A percentile compares a stretch with the other conserved stretches of the same genome.
Conservation (phyloP, 2,113 vertebrate species). For the Cavia porcellus region DNA sequence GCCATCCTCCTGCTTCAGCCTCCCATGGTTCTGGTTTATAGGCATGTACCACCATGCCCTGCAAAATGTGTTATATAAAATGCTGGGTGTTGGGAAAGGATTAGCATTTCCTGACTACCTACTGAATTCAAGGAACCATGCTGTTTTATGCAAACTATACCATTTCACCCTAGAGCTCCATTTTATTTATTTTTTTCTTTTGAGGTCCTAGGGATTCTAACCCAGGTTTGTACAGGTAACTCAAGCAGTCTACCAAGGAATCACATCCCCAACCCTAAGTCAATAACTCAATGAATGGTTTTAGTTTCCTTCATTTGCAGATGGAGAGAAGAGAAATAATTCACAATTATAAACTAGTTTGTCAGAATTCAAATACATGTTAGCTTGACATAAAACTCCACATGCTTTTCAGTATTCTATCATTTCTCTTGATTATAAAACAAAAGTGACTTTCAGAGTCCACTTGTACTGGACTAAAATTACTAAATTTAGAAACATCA, state of each 20-base stretch:
- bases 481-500: constrained; percentile 59
- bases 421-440: constrained; percentile 52
- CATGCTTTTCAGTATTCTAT: constrained; percentile 18
- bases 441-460: constrained; percentile 42
- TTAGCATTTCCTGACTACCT: constrained; percentile 32
- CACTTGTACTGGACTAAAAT: constrained; percentile 28
- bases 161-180: not conserved
- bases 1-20: not conserved
- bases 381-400: constrained; percentile 13
- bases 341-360: not conserved
- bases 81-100: not conserved
- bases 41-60: not conserved
- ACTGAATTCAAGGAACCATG: not conserved
- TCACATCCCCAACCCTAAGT: not conserved
- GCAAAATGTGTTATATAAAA: not conserved
- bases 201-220: not conserved
- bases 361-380: constrained; percentile 22
- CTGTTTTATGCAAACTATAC: constrained; percentile 8
- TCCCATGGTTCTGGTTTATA: not conserved
- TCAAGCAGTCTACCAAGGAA: not conserved
- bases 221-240: not conserved
- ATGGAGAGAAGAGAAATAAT: constrained; percentile 49
- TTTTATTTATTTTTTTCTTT: not conserved
- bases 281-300: constrained; percentile 31
- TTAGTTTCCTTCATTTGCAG: constrained; percentile 46